Evolutionary conservation across 1,140 invertebrate species (phyloP), one percentile per base, ranked within the genome.

Genomic region (Propsilocerus akamusi): DNA sequence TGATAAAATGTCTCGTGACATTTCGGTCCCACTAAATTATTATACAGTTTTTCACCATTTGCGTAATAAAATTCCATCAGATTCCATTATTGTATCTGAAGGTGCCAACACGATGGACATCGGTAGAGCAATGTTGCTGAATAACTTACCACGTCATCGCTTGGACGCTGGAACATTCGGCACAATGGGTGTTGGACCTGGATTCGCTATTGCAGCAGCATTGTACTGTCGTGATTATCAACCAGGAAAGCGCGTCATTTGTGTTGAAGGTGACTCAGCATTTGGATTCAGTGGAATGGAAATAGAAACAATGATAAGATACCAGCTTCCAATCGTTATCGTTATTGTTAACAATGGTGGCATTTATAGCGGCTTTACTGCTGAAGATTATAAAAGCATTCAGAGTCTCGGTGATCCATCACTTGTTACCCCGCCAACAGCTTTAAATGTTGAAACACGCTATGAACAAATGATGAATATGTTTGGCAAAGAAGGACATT

Each of bases 21-120:
- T 67, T 12, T 67, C 72, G n/a, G 61, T 75, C 2, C 93, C 93
- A 3, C 65, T 97, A 1, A 97, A 96, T 68, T 97, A 97, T 64
- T 97, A 94, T 63, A 76, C 87, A 23, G 89, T 89, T 28, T 93
- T 94, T 60, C 78, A 85, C 59, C 75, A 83, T 51, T 74, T 90
- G 50, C 79, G 85, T 58, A 70, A 79, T 49, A 66, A 69, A 20
- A 74, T 90, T 52, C 85, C 85, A 1, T 70, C 75, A 55, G 84
- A 97, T 70, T 79, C 79, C 17, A 80, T 97, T 3, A 91, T 97
- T 57, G 83, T 96, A n/a, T 95, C 90, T 60, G 94, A 98, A 72
- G 94, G 94, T 32, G 92, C 93, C 10, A 97, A 97, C 63, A 98
- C 94, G 1, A 98, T 98, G 94, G 93, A 97, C 59, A 97, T 97